Percentiles rank a stretch among this genome's conserved stretches.
These are phyloP conservation scores for Lagodon rhomboides DNA, from an alignment of 2,797 vertebrate species.

Conservation along the genomic window DNA sequence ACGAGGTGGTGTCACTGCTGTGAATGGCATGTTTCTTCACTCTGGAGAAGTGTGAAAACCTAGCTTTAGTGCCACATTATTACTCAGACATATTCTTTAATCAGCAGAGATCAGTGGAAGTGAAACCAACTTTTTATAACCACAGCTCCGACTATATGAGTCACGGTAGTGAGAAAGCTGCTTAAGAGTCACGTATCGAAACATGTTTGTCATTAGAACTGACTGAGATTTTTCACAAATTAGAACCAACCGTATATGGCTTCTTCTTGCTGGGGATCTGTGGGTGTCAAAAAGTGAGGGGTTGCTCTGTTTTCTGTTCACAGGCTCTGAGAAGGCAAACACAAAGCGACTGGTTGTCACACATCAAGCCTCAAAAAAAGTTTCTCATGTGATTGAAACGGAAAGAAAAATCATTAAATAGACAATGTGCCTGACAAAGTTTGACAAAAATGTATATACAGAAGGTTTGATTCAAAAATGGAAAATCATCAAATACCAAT, in stretches of 20 bases:
- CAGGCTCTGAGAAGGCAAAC: conserved; percentile 88
- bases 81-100: not conserved
- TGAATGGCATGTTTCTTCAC: conserved; percentile 99
- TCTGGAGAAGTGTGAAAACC: conserved; percentile 76
- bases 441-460: fast-evolving
- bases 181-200: not conserved
- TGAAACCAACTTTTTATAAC: conserved; percentile 1
- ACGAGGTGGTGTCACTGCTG: conserved; percentile 98
- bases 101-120: not conserved
- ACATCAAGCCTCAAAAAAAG: not conserved
- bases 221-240: not conserved
- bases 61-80: conserved; percentile 18
- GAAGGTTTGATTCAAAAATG: not conserved
- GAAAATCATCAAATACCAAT: conserved; percentile 86
- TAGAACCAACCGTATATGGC: conserved; percentile 93
- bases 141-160: not conserved
- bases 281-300: conserved; percentile 97
- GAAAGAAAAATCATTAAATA: not conserved
- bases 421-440: not conserved
- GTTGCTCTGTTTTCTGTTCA: conserved; percentile 97
- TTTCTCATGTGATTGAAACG: not conserved
- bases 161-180: not conserved
- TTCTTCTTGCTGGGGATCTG: conserved; percentile 98
- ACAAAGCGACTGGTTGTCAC: conserved; percentile 6
- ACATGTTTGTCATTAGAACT: not conserved